phyloP scores from a whole-genome alignment of 2,888 invertebrate species.

The Gerris lacustris region DNA sequence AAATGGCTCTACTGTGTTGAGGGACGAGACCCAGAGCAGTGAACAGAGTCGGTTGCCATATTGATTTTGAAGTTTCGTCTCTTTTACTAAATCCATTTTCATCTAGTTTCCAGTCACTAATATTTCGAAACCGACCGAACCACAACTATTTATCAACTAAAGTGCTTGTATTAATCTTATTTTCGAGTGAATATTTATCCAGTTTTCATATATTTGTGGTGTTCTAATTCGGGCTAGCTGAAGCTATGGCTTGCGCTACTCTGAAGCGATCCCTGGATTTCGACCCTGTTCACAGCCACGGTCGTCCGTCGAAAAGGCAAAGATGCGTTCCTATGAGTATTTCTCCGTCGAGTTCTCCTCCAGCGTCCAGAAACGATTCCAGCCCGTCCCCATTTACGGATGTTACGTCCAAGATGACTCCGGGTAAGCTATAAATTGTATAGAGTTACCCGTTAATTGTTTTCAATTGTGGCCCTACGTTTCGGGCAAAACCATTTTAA shows the following conservation, averaged over 20 bases:
- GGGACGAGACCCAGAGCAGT: background rate
- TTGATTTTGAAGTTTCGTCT: conserved; percentile 13
- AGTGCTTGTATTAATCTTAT: background rate
- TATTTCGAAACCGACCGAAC: background rate
- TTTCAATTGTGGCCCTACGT: too few relatives aligned
- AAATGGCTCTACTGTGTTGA: background rate
- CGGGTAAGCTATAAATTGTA: conserved; percentile 50
- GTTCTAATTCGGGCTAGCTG: background rate
- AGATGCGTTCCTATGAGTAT: conserved; percentile 81
- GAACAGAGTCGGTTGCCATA: conserved; percentile 16
- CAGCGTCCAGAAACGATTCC: conserved; percentile 42
- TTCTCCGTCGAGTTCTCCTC: conserved; percentile 40
- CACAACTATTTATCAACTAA: too few relatives aligned
- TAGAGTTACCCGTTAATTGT: conserved; percentile 18
- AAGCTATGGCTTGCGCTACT: conserved; percentile 90
- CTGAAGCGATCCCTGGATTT: conserved; percentile 89
- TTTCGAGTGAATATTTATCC: background rate
- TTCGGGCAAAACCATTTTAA: too few relatives aligned
- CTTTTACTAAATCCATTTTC: background rate
- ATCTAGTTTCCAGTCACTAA: background rate
- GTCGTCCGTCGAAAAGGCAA: conserved; percentile 72
- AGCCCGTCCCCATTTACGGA: conserved; percentile 65
- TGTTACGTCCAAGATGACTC: conserved; percentile 71
- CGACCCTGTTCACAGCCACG: conserved; percentile 76
- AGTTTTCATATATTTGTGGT: background rate